A percentile compares a stretch with the other conserved stretches of the same genome.
Conservation (phyloP, 1,140 invertebrate genomes). For the Drosophila littoralis region DNA sequence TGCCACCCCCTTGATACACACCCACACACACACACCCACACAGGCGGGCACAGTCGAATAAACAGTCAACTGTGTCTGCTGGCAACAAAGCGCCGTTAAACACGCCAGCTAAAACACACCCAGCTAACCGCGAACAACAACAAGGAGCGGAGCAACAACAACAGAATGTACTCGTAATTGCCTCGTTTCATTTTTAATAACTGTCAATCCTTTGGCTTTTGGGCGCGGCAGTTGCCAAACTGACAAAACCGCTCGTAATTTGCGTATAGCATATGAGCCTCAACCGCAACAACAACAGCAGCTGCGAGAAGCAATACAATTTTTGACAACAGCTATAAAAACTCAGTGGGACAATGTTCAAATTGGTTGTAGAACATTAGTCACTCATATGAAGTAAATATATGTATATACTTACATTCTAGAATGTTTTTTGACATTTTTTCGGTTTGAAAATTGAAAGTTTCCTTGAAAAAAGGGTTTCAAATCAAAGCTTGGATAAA, state of each 20-base stretch:
- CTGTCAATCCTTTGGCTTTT: slow-evolving; percentile 75
- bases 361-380: slow-evolving; percentile 15
- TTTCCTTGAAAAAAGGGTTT: neutral
- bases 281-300: slow-evolving; percentile 38
- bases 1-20: slow-evolving; percentile 24
- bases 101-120: slow-evolving; percentile 73
- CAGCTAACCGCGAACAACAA: slow-evolving; percentile 33
- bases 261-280: slow-evolving; percentile 61
- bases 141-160: slow-evolving; percentile 27
- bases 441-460: neutral
- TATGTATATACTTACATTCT: neutral
- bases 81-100: slow-evolving; percentile 69
- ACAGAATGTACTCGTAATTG: slow-evolving; percentile 74
- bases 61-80: slow-evolving; percentile 6
- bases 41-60: slow-evolving; percentile 10
- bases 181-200: slow-evolving; percentile 81
- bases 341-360: slow-evolving; percentile 33
- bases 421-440: neutral
- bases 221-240: slow-evolving; percentile 72
- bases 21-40: slow-evolving; percentile 15
- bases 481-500: too few species aligned
- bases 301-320: slow-evolving; percentile 22
- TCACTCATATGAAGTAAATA: neutral
- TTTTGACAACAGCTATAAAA: slow-evolving; percentile 37
- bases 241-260: slow-evolving; percentile 68